Evolutionary conservation across 2,888 invertebrate genomes (phyloP).

Genomic region (Octonoba sinensis): DNA sequence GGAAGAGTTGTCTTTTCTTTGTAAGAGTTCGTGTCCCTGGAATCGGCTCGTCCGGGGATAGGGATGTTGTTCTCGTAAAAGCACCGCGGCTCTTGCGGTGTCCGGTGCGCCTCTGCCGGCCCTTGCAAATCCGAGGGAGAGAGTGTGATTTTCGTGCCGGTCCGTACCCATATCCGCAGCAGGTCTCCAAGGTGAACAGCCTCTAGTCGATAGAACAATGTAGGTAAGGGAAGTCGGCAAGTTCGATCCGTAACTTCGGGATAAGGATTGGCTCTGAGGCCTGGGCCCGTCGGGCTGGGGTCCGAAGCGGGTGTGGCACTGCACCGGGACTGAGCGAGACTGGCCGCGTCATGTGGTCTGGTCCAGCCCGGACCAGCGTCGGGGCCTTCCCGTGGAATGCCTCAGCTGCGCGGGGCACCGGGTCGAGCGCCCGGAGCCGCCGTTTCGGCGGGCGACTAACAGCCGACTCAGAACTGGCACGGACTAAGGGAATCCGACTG

Average conservation of each 20-base stretch:
- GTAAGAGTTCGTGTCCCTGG: constrained; percentile 72
- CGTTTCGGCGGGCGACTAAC: constrained; percentile 62
- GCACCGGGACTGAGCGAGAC: constrained; percentile 68
- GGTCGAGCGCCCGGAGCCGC: constrained; percentile 21
- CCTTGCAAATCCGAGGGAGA: constrained; percentile 59
- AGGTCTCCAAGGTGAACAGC: constrained; percentile 82
- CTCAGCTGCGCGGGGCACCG: constrained; percentile 67
- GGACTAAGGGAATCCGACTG: constrained; percentile 73
- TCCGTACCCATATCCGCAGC: constrained; percentile 77
- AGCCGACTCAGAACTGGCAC: constrained; percentile 70
- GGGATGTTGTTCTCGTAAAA: constrained; percentile 70
- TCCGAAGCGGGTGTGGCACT: constrained; percentile 71
- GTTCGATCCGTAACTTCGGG: constrained; percentile 76
- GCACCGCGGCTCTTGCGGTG: constrained; percentile 71
- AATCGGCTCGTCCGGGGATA: constrained; percentile 72
- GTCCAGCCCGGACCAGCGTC: constrained; percentile 67
- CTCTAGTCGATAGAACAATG: constrained; percentile 80
- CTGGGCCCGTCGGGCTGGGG: constrained; percentile 77
- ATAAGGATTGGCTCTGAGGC: constrained; percentile 83
- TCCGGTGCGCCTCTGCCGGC: constrained; percentile 68
- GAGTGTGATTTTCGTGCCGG: constrained; percentile 64
- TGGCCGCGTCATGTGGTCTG: constrained; percentile 29
- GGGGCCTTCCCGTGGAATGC: constrained; percentile 69
- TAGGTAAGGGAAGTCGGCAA: constrained; percentile 80
- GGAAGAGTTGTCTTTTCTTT: constrained; percentile 73